Percentiles rank a stretch among this genome's conserved stretches.
phyloP scores from a whole-genome alignment of 2,797 vertebrate genomes.

The Enteromius thamalakanensis region DNA sequence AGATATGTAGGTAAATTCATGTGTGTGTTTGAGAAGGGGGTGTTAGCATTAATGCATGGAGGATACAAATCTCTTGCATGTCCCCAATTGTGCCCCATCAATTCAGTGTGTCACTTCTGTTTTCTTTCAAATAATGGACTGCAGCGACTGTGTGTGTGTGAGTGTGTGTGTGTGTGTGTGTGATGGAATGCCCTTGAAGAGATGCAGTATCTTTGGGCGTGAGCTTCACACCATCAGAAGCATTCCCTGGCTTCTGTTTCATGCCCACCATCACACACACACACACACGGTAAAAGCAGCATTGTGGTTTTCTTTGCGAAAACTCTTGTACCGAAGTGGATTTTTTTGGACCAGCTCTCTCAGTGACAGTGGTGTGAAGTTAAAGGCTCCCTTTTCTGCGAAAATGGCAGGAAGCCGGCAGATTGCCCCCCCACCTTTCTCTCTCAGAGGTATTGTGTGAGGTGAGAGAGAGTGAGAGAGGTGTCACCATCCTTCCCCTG shows the following conservation, averaged over 20 bases:
- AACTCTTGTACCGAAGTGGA: constrained; percentile 47
- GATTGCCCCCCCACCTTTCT: neutral
- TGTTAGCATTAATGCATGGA: constrained; percentile 60
- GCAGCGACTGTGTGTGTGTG: constrained; percentile 51
- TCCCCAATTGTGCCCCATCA: constrained; percentile 62
- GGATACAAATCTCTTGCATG: constrained; percentile 63
- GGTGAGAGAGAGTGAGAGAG: constrained; percentile 40
- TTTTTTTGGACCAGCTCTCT: constrained; percentile 51
- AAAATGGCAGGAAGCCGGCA: constrained; percentile 55
- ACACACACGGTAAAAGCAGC: constrained; percentile 29
- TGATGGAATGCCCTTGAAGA: constrained; percentile 53
- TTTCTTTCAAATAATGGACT: constrained; percentile 68
- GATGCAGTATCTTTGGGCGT: constrained; percentile 60
- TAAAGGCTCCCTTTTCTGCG: constrained; percentile 49
- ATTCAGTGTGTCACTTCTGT: constrained; percentile 72
- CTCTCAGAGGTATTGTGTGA: constrained; percentile 46
- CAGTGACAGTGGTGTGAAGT: constrained; percentile 44
- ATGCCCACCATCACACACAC: constrained; percentile 29
- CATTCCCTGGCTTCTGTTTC: constrained; percentile 48
- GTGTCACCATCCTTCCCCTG: constrained; percentile 46
- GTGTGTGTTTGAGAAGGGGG: constrained; percentile 41
- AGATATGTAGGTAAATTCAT: neutral
- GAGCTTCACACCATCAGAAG: constrained; percentile 42
- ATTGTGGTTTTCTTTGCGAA: constrained; percentile 46
- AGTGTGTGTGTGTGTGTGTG: constrained; percentile 55